phyloP scores from a whole-genome alignment of 2,888 invertebrate genomes.

The Tipula helvola region DNA sequence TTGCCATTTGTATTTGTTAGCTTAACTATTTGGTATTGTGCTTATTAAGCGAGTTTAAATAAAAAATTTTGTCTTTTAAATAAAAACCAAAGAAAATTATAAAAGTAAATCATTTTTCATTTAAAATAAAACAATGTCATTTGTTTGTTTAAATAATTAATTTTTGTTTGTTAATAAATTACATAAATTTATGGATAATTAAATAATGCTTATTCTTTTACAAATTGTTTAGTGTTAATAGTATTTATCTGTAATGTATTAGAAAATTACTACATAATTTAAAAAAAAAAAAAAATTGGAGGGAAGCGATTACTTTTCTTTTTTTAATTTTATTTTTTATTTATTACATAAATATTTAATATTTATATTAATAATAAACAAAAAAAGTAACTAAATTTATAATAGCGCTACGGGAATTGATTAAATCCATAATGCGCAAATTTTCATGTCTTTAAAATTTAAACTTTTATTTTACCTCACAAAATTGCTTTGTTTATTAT shows the following conservation, averaged over 20 bases:
- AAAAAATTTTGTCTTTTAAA: not conserved
- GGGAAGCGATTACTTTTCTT: slow-evolving; percentile 10
- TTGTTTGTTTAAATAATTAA: not conserved
- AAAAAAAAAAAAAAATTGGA: slow-evolving; percentile 4
- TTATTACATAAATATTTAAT: not conserved
- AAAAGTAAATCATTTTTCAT: not conserved
- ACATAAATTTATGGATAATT: not conserved
- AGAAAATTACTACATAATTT: slow-evolving; percentile 4
- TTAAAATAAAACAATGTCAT: not conserved
- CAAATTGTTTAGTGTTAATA: not conserved
- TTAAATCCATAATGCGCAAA: not conserved
- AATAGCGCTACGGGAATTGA: not conserved
- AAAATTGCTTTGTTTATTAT: not conserved
- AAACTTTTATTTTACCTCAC: not conserved
- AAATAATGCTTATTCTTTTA: not conserved
- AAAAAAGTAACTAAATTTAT: not conserved
- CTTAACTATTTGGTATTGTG: not conserved
- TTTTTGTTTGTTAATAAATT: not conserved
- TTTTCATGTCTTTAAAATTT: not conserved
- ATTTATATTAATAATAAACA: slow-evolving; percentile 4
- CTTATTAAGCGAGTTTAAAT: no score
- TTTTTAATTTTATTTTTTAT: slow-evolving; percentile 6
- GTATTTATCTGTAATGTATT: not conserved
- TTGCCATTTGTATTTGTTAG: not conserved
- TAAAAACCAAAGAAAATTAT: not conserved